Conservation (phyloP, 2,797 vertebrate species). For the Enteromius treurensis region DNA sequence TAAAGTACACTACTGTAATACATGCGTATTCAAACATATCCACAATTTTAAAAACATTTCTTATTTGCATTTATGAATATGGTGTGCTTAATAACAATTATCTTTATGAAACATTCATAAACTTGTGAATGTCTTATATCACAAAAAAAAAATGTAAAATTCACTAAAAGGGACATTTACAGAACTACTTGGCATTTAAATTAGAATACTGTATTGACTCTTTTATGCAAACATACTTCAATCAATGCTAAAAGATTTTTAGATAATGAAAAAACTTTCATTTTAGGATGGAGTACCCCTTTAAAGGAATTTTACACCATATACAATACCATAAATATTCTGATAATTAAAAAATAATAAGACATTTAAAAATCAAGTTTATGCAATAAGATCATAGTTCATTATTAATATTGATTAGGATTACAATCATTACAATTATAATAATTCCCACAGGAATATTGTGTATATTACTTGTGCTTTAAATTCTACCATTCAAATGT, state of each 20-base stretch:
- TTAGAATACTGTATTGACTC: background rate
- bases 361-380: too few relatives aligned
- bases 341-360: too few relatives aligned
- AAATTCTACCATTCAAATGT: background rate
- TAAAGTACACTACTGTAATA: conserved; percentile 10
- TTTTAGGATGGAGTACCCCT: too few relatives aligned
- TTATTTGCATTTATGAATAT: background rate
- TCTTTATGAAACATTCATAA: background rate
- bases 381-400: too few relatives aligned
- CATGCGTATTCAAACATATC: background rate
- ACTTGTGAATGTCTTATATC: background rate
- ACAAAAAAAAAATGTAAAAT: background rate
- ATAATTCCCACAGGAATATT: conserved; percentile 3
- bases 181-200: conserved; percentile 2
- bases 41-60: background rate
- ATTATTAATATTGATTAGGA: background rate
- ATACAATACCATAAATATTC: too few relatives aligned
- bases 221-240: background rate
- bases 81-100: background rate
- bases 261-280: too few relatives aligned
- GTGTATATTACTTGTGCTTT: background rate
- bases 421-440: background rate
- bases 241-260: background rate
- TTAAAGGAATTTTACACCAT: background rate
- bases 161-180: background rate